A percentile compares a stretch with the other conserved stretches of the same genome.
These are phyloP conservation scores for Echiichthys vipera DNA, from an alignment of 2,797 vertebrate genomes.

Conservation along the genomic window DNA sequence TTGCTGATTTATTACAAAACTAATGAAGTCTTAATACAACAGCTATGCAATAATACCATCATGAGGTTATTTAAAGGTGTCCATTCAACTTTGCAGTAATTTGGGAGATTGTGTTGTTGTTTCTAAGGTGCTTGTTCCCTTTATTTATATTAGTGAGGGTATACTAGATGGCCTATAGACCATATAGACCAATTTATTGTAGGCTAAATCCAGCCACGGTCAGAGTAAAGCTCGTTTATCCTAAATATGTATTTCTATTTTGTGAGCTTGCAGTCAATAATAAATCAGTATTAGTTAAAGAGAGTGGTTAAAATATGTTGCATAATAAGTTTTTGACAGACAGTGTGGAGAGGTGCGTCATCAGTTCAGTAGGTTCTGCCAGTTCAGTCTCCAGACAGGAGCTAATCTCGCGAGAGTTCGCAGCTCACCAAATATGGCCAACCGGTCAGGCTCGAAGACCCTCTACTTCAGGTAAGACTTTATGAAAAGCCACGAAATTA, in stretches of 20 bases:
- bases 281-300: too few species aligned
- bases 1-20: too few species aligned
- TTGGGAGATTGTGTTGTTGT: not conserved
- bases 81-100: not conserved
- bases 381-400: slow-evolving; percentile 28
- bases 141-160: too few species aligned
- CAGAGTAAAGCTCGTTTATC: not conserved
- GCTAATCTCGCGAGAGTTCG: slow-evolving; percentile 13
- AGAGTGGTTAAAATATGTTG: too few species aligned
- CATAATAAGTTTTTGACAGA: too few species aligned
- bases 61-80: not conserved
- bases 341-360: not conserved
- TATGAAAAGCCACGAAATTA: not conserved
- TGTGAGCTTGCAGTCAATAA: too few species aligned
- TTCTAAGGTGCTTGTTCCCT: not conserved
- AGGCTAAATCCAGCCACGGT: not conserved
- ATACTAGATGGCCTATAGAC: not conserved
- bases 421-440: not conserved
- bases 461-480: slow-evolving; percentile 36
- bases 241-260: not conserved
- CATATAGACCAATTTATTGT: too few species aligned
- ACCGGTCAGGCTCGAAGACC: not conserved
- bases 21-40: not conserved
- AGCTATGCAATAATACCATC: not conserved
- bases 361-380: not conserved